Evolutionary conservation across 1,140 invertebrate genomes (phyloP), one percentile per base, ranked within the genome.

Genomic region (Bilobella aurantiaca): DNA sequence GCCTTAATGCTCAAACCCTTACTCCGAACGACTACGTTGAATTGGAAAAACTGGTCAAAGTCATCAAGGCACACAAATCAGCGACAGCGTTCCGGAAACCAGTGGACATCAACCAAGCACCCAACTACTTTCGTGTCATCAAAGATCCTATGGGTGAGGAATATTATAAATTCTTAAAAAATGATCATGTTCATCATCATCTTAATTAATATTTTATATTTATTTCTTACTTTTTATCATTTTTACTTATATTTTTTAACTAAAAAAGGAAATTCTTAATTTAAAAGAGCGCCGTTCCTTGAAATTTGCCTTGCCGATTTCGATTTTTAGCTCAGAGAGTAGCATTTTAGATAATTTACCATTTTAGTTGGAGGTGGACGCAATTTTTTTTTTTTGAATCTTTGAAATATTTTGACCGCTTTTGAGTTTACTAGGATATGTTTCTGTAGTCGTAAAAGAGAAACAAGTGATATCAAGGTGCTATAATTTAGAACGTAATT

Each of bases 31-130:
- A 96, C 80, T 88, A 90, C 77, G 86, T 92, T 74, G 83, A 87
- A 67, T 78, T 96, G 37, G 86, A 85, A 67, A 88, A 89, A 78
- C 79, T 96, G 65, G 85, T 96, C 18, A 93, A 92, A 79, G 89
- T 92, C 80, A 86, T 97, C 76, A 89, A 95, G 82, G 87, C 78
- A 61, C 90, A 94, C 77, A 93, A 92, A 80, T 94, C 88, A 82
- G 90, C 93, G 23, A 96, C 93, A 91, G 94, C 95, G 47, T 98
- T 98, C 78, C 88, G 94, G 82, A 90, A 96, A 80, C 92, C 95
- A 31, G 95, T 98, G 21, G 91, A 97, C 82, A 89, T 89, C 56
- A 86, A 86, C 72, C 91, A 96, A 82, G 93, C 91, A 49, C 94
- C 94, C 12, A 93, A 96, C 79, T 98, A 98, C 80, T 97, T 97